These are phyloP conservation scores for Drosophila pseudoobscura DNA, from an alignment of 1,140 invertebrate genomes.

Conservation along the genomic window DNA sequence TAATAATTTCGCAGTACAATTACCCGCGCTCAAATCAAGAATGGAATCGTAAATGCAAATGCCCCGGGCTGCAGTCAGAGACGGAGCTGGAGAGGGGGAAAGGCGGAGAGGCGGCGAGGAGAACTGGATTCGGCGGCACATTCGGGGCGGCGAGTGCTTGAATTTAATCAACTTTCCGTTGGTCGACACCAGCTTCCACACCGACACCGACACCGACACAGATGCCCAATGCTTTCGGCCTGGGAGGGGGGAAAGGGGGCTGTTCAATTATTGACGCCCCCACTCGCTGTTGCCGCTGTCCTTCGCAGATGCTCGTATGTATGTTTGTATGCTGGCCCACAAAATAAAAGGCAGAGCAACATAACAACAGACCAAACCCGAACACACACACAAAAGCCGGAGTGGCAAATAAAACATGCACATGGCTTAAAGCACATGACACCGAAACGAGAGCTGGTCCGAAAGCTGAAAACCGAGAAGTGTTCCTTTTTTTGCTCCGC, in stretches of 20 bases:
- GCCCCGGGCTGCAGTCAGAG: conserved; percentile 1
- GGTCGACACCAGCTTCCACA: conserved; percentile 7
- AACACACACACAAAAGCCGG: conserved; percentile 41
- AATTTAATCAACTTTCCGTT: conserved; percentile 70
- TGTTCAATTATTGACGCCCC: conserved; percentile 77
- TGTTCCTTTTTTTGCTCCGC: background rate
- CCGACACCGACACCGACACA: background rate
- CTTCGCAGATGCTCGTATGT: conserved; percentile 53
- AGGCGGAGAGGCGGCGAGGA: too few relatives aligned
- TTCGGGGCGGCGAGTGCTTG: conserved; percentile 17
- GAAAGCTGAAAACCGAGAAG: conserved; percentile 37
- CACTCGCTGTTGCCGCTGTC: conserved; percentile 46
- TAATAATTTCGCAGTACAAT: conserved; percentile 65
- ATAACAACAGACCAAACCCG: conserved; percentile 1
- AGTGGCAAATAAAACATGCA: conserved; percentile 74
- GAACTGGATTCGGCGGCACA: background rate
- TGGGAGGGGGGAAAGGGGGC: conserved; percentile 9
- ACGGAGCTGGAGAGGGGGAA: too few relatives aligned
- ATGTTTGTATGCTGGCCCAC: conserved; percentile 53
- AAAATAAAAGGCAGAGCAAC: conserved; percentile 30
- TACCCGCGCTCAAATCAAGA: conserved; percentile 57
- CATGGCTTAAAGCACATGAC: conserved; percentile 79
- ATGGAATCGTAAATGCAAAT: conserved; percentile 59
- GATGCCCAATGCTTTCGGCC: conserved; percentile 37
- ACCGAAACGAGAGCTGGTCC: conserved; percentile 57